A percentile compares a stretch with the other conserved stretches of the same genome.
phyloP scores from a whole-genome alignment of 2,888 invertebrate genomes.

The Mythimna impura region DNA sequence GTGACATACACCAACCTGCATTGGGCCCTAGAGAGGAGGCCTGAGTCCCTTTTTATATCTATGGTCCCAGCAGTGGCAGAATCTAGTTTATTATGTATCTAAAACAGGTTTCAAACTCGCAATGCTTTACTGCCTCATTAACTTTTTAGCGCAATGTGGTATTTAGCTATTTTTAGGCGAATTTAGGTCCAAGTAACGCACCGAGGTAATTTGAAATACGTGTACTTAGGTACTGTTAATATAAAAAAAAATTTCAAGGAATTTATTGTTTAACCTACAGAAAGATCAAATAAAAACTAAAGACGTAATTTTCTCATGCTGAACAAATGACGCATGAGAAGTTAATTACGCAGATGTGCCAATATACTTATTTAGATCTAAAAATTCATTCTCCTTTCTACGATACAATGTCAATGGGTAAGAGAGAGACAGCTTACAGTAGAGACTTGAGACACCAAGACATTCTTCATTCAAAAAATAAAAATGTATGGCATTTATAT shows the following conservation, averaged over 20 bases:
- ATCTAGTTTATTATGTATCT: not conserved
- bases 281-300: not conserved
- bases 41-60: too few relatives aligned
- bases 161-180: not conserved
- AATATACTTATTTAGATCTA: not conserved
- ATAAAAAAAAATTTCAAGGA: not conserved
- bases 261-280: not conserved
- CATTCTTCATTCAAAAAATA: not conserved
- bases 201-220: not conserved
- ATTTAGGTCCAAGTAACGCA: not conserved
- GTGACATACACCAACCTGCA: too few relatives aligned
- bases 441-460: too few relatives aligned
- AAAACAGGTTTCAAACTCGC: not conserved
- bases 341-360: conserved; percentile 1
- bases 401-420: conserved; percentile 1
- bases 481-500: not conserved
- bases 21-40: too few relatives aligned
- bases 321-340: not conserved
- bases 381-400: not conserved
- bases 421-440: not conserved
- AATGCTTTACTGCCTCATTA: not conserved
- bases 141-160: conserved; percentile 6
- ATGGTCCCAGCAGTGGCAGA: too few relatives aligned
- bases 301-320: not conserved
- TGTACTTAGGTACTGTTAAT: not conserved